Evolutionary conservation across 23 tunicate genomes (phyloP), one percentile per base, ranked within the genome.

Genomic region (Clavelina lepadiformis): DNA sequence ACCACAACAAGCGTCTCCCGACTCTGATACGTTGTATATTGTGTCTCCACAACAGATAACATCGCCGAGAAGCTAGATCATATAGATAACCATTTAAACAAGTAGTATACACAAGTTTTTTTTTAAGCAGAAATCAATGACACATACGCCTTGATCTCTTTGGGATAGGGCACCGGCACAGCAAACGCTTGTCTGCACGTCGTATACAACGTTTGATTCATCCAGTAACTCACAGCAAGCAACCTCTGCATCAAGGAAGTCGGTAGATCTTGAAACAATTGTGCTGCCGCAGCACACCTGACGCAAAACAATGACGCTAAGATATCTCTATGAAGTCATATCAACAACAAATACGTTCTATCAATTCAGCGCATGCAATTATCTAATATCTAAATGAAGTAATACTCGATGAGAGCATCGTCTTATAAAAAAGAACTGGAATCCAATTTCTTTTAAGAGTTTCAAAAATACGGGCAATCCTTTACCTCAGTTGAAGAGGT

Each of bases 11-110:
- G 74, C 51, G 30, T 82, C 79, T 31, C 86, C 87, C 33, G 31
- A 30, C 2, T 51, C 45, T 32, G 62, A 59, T 29, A 30, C 41
- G 67, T 67, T 33, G 67, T 51, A 73, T 27, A 87, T 21, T 29
- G 25, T 36, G 28, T 71, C 75, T 27, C 81, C 86, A 50, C 96
- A 87, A 51, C 96, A 87, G 24, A 87, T n/a, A n/a, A n/a, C n/a
- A n/a, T n/a, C n/a, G n/a, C n/a, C n/a, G n/a, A n/a, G n/a, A n/a
- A n/a, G n/a, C n/a, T n/a, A n/a, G 46, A 41, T 41, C 49, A 41
- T 8, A 15, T 41, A 41, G 11, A 15, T 11, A 15, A 41, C 49
- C 15, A 11, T 8, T 15, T 15, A 8, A 41, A 8, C 49, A 8
- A 41, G 13, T 11, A 8, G 15, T 41, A 41, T n/a, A n/a, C n/a